Percentiles rank a stretch among this genome's conserved stretches.
phyloP scores from a whole-genome alignment of 2,888 invertebrate species.

The Iselma pallidipennis region DNA sequence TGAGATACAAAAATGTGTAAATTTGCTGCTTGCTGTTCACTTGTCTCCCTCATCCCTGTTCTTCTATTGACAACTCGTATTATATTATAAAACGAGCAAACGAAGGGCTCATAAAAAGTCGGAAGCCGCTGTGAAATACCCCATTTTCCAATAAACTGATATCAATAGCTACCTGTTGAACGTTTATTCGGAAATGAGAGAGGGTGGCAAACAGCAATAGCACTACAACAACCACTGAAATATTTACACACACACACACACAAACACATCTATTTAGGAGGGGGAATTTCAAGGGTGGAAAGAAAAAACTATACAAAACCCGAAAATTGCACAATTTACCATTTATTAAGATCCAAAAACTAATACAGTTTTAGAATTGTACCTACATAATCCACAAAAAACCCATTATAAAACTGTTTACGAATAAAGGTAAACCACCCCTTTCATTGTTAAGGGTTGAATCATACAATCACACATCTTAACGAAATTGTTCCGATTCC shows the following conservation, averaged over 20 bases:
- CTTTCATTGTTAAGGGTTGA: no score
- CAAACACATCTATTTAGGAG: background rate
- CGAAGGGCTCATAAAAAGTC: conserved; percentile 47
- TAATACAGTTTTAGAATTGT: no score
- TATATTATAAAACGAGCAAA: conserved; percentile 38
- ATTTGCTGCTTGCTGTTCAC: no score
- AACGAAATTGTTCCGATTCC: no score
- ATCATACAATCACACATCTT: no score
- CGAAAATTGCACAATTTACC: no score
- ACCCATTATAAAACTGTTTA: no score
- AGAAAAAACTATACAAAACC: background rate
- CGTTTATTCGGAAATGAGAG: conserved; percentile 18
- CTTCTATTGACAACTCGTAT: background rate
- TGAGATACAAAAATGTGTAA: no score
- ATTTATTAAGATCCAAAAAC: no score
- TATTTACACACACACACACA: background rate
- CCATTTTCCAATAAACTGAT: conserved; percentile 59
- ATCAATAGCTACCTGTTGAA: conserved; percentile 58
- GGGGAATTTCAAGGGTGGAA: background rate
- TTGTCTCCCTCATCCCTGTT: background rate
- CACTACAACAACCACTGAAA: background rate
- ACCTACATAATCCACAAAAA: no score
- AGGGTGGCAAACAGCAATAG: conserved; percentile 8
- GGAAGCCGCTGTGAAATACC: conserved; percentile 54
- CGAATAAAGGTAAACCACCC: no score